Base-by-base conservation (phyloP, 2,797 vertebrate genomes). In the Nyctibius grandis region DNA sequence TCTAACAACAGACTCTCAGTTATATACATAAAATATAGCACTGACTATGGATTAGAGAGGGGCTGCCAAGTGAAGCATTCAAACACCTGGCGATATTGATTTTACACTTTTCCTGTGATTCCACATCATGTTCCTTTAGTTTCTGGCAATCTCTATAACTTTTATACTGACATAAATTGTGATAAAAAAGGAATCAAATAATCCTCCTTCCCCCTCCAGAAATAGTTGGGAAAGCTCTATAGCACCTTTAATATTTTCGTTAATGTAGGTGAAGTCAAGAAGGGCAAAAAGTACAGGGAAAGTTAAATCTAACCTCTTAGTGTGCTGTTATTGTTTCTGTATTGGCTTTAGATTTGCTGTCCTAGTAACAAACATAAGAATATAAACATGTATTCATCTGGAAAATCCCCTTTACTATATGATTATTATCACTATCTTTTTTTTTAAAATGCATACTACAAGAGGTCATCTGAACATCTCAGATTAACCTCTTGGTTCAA, bases 91-190 rank as follows among this genome's bases (percentile, higher is more conserved):
- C 5, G 16, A 89, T 98, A 98, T 98, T 97, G 98, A 98, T 98
- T 98, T 98, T 98, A 94, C 97, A 97, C 94, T 98, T 98, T 97
- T 97, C 83, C 60, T 85, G 91, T 96, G 97, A 97, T 97, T 97
- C 96, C 97, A 97, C 96, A 98, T 98, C 97, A 97, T 97, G 97
- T 96, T 97, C 96, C 92, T 97, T 97, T 98, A 97, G 97, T 98
- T 98, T 98, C 97, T 97, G 96, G 97, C 92, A 97, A 97, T 97
- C 92, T 97, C 95, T 97, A 96, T 97, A 97, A 98, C 92, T 98
- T 98, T 98, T 97, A 97, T 97, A 94, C 95, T 96, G 95, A 98
- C 96, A 98, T 98, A 97, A 98, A 98, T 97, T 97, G 95, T 95
- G 92, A 97, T 97, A 96, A 98, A 97, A 98, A 97, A 96, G 73